phyloP scores from a whole-genome alignment of 2,113 vertebrate species.

The Nestor notabilis region DNA sequence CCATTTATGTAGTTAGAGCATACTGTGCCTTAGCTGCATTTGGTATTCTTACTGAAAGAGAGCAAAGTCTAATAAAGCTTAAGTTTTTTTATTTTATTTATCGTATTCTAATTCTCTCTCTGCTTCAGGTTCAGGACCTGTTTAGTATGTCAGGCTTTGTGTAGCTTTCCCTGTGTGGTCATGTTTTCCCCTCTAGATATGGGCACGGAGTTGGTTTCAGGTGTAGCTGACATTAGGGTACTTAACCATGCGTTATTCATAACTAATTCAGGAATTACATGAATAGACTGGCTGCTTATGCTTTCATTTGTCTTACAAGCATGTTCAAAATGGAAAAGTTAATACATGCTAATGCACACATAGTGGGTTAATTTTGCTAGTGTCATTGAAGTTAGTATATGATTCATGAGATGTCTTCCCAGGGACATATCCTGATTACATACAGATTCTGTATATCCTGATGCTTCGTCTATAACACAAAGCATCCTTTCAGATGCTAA shows the following conservation, averaged over 20 bases:
- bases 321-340: neutral
- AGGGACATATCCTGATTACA: neutral
- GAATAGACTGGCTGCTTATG: neutral
- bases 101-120: neutral
- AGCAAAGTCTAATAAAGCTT: neutral
- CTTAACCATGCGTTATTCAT: neutral
- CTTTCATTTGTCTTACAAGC: neutral
- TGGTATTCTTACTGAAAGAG: neutral
- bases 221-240: neutral
- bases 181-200: neutral
- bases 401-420: neutral
- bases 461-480: fast-evolving
- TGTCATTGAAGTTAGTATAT: neutral
- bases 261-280: neutral
- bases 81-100: neutral
- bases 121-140: neutral
- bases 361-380: neutral
- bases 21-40: neutral
- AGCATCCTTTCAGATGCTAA: neutral
- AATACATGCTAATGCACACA: neutral
- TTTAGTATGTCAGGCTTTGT: neutral
- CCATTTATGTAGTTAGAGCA: neutral
- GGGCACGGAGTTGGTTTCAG: neutral
- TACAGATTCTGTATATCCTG: neutral
- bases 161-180: neutral